Percentiles rank a stretch among this genome's conserved stretches.
Conservation (phyloP, 2,888 invertebrate species). For the Eurois occulta region DNA sequence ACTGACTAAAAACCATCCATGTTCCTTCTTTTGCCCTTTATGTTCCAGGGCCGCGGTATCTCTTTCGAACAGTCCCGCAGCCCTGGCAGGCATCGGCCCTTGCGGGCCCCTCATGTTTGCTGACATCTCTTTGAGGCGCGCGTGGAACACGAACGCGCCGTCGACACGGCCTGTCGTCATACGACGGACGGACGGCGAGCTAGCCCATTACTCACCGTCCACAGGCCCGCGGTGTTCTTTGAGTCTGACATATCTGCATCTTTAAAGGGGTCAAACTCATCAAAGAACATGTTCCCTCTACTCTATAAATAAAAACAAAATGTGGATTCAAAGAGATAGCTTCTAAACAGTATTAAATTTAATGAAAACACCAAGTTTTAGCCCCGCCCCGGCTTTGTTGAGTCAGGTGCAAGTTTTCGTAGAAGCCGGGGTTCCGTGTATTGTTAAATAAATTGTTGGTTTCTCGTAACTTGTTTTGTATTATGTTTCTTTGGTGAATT, state of each 20-base stretch:
- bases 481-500: conserved; percentile 4
- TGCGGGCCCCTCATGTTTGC: too few relatives aligned
- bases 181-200: too few relatives aligned
- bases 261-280: conserved; percentile 11
- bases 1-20: too few relatives aligned
- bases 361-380: conserved; percentile 67
- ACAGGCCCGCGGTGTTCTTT: too few relatives aligned
- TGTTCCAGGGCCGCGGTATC: too few relatives aligned
- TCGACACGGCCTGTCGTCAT: too few relatives aligned
- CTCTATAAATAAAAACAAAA: conserved; percentile 30
- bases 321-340: conserved; percentile 46
- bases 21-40: too few relatives aligned
- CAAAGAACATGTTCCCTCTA: conserved; percentile 2
- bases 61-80: too few relatives aligned
- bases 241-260: background rate
- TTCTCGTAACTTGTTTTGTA: conserved; percentile 11
- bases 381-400: conserved; percentile 34
- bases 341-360: conserved; percentile 66
- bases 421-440: conserved; percentile 42
- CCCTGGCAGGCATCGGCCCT: too few relatives aligned
- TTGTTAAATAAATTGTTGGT: conserved; percentile 40
- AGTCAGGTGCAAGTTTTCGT: conserved; percentile 37
- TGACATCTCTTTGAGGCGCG: too few relatives aligned
- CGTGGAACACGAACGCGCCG: too few relatives aligned
- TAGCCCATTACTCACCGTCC: too few relatives aligned